Conservation (phyloP, 2,113 vertebrate species). For the Noctilio leporinus region DNA sequence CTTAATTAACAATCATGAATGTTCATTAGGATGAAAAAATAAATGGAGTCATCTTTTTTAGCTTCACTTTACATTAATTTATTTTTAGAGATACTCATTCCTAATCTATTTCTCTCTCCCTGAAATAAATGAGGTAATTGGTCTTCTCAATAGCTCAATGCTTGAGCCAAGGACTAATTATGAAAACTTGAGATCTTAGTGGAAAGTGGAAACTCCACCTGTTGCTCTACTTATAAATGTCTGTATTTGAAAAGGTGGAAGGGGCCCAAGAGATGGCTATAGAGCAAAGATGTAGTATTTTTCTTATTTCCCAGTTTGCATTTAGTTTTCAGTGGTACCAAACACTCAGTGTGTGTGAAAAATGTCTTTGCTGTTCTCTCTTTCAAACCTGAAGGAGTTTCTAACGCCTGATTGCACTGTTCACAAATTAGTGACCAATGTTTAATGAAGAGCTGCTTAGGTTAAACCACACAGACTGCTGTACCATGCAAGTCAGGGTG, state of each 20-base stretch:
- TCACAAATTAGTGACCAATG: neutral
- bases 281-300: neutral
- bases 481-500: neutral
- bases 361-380: neutral
- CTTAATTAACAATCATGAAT: neutral
- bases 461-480: neutral
- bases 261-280: too few species aligned
- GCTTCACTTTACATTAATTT: neutral
- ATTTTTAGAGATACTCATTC: neutral
- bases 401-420: neutral
- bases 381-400: neutral
- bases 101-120: neutral
- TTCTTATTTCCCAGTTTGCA: neutral
- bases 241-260: neutral
- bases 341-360: neutral
- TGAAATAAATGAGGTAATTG: neutral
- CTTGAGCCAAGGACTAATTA: neutral
- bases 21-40: neutral
- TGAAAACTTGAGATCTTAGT: neutral
- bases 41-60: neutral
- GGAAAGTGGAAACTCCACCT: neutral
- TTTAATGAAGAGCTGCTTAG: neutral
- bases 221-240: neutral
- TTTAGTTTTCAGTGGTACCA: neutral
- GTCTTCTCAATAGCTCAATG: neutral